These are phyloP conservation scores for Furcifer pardalis DNA, from an alignment of 2,797 vertebrate species.

Conservation along the genomic window DNA sequence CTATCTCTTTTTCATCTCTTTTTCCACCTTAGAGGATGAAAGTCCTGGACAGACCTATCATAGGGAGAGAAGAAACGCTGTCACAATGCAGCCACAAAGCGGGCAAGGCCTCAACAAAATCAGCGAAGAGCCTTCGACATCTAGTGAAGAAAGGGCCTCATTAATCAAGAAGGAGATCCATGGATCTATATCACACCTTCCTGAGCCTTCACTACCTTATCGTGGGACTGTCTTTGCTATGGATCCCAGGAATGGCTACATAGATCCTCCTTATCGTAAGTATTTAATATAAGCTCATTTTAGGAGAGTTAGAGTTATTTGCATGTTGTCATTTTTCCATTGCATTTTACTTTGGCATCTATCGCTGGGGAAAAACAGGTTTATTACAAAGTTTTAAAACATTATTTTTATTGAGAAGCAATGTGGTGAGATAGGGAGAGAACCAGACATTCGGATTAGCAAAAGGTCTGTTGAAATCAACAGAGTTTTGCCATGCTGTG, in stretches of 20 bases:
- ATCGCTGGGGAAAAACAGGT: neutral
- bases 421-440: neutral
- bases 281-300: constrained; percentile 25
- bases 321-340: neutral
- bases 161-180: constrained; percentile 97
- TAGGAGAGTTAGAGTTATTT: neutral
- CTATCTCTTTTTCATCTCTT: constrained; percentile 45
- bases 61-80: constrained; percentile 93
- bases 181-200: constrained; percentile 89
- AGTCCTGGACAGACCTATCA: constrained; percentile 90
- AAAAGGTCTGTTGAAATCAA: neutral
- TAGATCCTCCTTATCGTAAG: constrained; percentile 95
- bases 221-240: constrained; percentile 92
- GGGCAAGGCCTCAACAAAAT: constrained; percentile 83
- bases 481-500: neutral
- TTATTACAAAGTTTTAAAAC: neutral
- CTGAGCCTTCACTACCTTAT: constrained; percentile 91
- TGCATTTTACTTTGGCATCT: neutral
- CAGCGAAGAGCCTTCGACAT: constrained; percentile 94
- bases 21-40: constrained; percentile 87
- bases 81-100: constrained; percentile 87
- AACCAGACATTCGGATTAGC: constrained; percentile 8
- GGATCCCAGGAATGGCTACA: constrained; percentile 93
- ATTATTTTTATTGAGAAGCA: constrained; percentile 1
- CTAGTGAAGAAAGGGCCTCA: constrained; percentile 92